A percentile compares a stretch with the other conserved stretches of the same genome.
phyloP scores from a whole-genome alignment of 2,888 invertebrate species.

The Sthenelais limicola region DNA sequence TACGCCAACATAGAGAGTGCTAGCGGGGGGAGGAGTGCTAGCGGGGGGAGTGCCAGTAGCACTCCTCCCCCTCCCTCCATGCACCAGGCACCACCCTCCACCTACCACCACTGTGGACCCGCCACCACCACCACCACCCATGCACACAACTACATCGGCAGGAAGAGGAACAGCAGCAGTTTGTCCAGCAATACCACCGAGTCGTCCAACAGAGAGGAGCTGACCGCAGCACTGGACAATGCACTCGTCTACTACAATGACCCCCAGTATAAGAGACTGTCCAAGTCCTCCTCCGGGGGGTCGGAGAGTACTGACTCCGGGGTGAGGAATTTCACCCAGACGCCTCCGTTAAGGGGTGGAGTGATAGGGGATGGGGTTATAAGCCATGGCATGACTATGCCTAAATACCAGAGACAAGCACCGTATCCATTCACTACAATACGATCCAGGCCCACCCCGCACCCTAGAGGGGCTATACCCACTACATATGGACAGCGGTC shows the following conservation, averaged over 20 bases:
- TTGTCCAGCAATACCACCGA: conserved; percentile 28
- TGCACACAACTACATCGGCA: conserved; percentile 17
- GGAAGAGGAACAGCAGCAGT: background rate
- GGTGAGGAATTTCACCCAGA: conserved; percentile 34
- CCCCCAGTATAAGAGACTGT: too few relatives aligned
- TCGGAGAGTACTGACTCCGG: conserved; percentile 20
- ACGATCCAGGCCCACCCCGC: conserved; percentile 7
- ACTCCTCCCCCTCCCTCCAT: background rate
- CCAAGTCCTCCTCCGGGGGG: background rate
- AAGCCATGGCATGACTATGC: too few relatives aligned
- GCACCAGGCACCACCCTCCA: background rate
- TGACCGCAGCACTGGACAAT: conserved; percentile 5
- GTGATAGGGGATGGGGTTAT: too few relatives aligned
- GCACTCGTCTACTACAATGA: too few relatives aligned
- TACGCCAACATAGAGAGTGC: conserved; percentile 13
- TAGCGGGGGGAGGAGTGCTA: too few relatives aligned
- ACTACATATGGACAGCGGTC: too few relatives aligned
- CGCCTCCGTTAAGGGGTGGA: conserved; percentile 27
- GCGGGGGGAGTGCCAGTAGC: too few relatives aligned
- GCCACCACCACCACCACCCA: background rate
- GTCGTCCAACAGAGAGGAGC: conserved; percentile 24
- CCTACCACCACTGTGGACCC: background rate
- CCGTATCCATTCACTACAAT: too few relatives aligned
- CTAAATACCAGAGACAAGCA: too few relatives aligned
- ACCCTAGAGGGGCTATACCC: too few relatives aligned